Evolutionary conservation across 2,797 vertebrate species (phyloP).

Genomic region (Rousettus madagascariensis): DNA sequence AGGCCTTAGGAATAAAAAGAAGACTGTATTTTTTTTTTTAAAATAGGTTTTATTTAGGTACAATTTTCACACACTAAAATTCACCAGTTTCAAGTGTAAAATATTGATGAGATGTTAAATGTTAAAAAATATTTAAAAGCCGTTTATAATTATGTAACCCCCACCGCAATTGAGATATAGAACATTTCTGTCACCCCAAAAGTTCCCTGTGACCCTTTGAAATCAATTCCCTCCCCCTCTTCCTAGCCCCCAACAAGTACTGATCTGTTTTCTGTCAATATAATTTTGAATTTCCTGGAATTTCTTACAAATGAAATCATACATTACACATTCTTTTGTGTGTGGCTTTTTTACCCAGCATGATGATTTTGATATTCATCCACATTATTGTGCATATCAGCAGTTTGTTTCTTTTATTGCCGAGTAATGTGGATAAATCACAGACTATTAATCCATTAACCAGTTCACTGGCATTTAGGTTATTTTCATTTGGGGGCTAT

Average conservation of each 20-base stretch:
- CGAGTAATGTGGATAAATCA: not conserved
- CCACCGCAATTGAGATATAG: not conserved
- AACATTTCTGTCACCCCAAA: not conserved
- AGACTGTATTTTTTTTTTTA: not conserved
- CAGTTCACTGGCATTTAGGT: not conserved
- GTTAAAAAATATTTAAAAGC: too few relatives aligned
- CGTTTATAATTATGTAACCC: not conserved
- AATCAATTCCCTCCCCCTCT: not conserved
- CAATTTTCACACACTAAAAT: not conserved
- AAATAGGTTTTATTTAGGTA: not conserved
- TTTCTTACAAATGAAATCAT: not conserved
- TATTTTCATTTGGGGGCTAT: not conserved
- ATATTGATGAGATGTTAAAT: not conserved
- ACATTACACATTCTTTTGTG: not conserved
- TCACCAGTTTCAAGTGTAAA: not conserved
- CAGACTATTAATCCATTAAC: not conserved
- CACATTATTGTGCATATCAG: not conserved
- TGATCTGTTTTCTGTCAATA: not conserved
- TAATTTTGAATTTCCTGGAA: not conserved
- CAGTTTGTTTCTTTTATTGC: not conserved
- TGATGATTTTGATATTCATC: not conserved
- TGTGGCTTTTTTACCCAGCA: not conserved
- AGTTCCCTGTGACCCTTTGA: not conserved
- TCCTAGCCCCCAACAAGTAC: not conserved
- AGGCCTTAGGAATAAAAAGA: not conserved